Conservation (phyloP, 2,797 vertebrate genomes). For the Microtus obscurus region DNA sequence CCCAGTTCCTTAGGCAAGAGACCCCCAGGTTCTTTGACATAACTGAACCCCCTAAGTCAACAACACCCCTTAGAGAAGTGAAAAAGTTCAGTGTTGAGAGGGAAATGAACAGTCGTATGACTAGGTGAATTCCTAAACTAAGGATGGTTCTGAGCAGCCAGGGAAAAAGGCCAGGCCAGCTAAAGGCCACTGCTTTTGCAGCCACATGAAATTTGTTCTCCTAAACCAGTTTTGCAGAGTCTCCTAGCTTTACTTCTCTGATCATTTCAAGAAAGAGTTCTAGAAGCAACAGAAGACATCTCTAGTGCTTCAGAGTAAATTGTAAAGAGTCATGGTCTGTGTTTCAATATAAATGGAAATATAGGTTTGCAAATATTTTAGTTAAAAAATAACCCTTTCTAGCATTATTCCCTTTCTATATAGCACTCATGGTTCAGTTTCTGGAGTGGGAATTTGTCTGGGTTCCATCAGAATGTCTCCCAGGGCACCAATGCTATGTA, state of each 20-base stretch:
- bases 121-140: not conserved
- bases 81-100: not conserved
- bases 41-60: not conserved
- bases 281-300: not conserved
- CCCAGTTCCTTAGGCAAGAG: not conserved
- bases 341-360: not conserved
- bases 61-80: not conserved
- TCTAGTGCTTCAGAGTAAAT: not conserved
- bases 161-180: not conserved
- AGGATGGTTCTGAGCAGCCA: not conserved
- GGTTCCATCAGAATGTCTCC: not conserved
- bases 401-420: not conserved
- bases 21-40: not conserved
- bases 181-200: not conserved
- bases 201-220: not conserved
- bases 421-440: not conserved
- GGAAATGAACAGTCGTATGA: not conserved
- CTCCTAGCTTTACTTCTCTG: not conserved
- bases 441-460: not conserved
- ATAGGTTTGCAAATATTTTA: not conserved
- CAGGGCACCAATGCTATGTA: not conserved
- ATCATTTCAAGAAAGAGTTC: conserved; percentile 3
- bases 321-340: not conserved
- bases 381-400: not conserved
- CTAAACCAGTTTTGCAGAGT: not conserved